phyloP scores from a whole-genome alignment of 30 jellyfish, hydroid and myxozoan species.

The Morbakka virulenta region DNA sequence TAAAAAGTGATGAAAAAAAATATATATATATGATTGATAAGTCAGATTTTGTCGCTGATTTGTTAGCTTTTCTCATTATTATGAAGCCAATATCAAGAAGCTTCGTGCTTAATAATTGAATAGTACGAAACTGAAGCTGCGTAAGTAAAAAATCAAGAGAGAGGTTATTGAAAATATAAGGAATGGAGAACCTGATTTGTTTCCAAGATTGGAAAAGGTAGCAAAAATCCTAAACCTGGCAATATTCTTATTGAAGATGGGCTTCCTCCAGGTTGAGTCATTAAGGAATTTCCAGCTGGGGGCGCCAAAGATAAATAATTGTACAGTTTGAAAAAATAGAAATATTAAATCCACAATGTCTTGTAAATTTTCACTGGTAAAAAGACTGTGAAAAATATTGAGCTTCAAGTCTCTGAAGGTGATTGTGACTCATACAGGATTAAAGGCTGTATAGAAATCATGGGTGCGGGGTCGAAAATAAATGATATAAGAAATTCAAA shows the following conservation, averaged over 20 bases:
- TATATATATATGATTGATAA: constrained; percentile 24
- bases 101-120: constrained; percentile 31
- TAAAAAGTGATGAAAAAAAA: constrained; percentile 25
- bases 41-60: constrained; percentile 29
- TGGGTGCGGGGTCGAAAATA: too few species aligned
- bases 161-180: not conserved
- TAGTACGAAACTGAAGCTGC: constrained; percentile 21
- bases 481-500: too few species aligned
- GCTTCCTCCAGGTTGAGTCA: constrained; percentile 34
- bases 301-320: not conserved
- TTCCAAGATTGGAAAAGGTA: constrained; percentile 9
- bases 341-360: too few species aligned
- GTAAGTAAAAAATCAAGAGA: constrained; percentile 16
- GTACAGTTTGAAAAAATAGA: constrained; percentile 6
- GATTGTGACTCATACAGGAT: too few species aligned
- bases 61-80: constrained; percentile 18
- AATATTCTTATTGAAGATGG: constrained; percentile 10
- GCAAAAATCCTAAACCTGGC: constrained; percentile 3
- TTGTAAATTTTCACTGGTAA: too few species aligned
- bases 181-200: not conserved
- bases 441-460: too few species aligned
- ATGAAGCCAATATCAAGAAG: constrained; percentile 35
- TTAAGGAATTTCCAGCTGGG: not conserved
- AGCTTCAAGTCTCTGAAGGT: too few species aligned
- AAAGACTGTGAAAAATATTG: too few species aligned